Conservation (phyloP, 2,113 vertebrate genomes). For the Cyanoramphus novaezelandiae region DNA sequence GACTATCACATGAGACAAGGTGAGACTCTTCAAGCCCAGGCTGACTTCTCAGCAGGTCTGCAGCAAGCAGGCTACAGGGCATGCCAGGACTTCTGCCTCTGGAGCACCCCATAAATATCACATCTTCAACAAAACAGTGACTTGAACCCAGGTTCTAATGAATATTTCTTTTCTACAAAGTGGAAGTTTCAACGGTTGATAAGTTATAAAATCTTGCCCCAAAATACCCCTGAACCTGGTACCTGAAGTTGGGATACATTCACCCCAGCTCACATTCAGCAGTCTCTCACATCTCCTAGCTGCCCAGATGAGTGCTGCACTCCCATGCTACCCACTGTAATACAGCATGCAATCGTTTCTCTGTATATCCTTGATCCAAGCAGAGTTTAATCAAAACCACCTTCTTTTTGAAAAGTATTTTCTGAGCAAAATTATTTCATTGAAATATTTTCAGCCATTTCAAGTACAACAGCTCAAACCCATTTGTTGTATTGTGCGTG, state of each 20-base stretch:
- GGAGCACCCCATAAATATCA: background rate
- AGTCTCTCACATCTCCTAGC: background rate
- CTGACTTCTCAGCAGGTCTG: background rate
- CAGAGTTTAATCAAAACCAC: background rate
- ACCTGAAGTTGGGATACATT: background rate
- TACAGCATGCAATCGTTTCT: background rate
- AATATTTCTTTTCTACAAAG: background rate
- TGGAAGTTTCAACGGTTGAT: background rate
- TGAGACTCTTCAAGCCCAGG: background rate
- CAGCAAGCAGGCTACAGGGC: background rate
- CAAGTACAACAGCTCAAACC: constrained; percentile 3
- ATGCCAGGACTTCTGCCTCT: background rate
- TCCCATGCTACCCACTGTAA: background rate
- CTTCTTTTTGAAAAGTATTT: background rate
- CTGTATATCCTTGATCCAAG: background rate
- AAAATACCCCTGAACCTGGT: background rate
- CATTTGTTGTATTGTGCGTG: background rate
- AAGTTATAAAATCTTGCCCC: background rate
- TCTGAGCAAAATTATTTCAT: constrained; percentile 12
- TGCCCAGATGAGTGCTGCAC: background rate
- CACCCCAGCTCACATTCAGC: background rate
- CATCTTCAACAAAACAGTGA: background rate
- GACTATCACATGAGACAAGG: background rate
- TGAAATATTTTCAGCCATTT: constrained; percentile 26
- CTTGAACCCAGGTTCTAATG: background rate